Evolutionary conservation across 2,888 invertebrate genomes (phyloP), one percentile per base, ranked within the genome.

Genomic region (Drosophila setosimentum): DNA sequence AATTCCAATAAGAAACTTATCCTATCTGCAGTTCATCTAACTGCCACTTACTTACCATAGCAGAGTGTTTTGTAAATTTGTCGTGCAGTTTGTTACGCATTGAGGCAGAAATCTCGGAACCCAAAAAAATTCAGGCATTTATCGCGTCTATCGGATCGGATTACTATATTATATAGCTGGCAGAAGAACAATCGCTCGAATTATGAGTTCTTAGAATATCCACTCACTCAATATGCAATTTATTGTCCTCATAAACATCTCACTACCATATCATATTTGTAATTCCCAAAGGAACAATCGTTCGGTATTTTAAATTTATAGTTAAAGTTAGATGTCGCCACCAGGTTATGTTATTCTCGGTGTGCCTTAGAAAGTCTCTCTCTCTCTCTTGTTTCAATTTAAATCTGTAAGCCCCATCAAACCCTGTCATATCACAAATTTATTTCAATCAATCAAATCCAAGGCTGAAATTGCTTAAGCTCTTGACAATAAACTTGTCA

Each of bases 381-480:
- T 21, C 3, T 21, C 13, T 3, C 3, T 3, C 13, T 10, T 4
- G 21, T 42, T 18, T 10, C 8, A 16, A 57, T 30, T 42, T 57
- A 11, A 42, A 18, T 2, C 13, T 18, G 21, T 21, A 11, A 30
- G 16, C 42, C 11, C 0, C 21, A 16, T 16, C 30, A 10, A 42
- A 2, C 42, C n/a, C n/a, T 42, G 42, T 30, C 57, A 21, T 6
- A 42, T 42, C 16, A 42, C 57, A 57, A 40, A 30, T 42, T 57
- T 0, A 57, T 11, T 57, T 16, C 42, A 57, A 42, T 57, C 57
- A 21, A 57, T 57, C 57, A 57, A 57, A 42, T 42, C 21, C 2
- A 30, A 24, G 42, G 6, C 57, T 21, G 30, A 6, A 21, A 42
- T 57, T 57, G 21, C 6, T 57, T 30, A 57, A 42, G 40, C 40